These are phyloP conservation scores for Oryzias melastigma DNA, from an alignment of 2,113 vertebrate genomes.

Conservation along the genomic window DNA sequence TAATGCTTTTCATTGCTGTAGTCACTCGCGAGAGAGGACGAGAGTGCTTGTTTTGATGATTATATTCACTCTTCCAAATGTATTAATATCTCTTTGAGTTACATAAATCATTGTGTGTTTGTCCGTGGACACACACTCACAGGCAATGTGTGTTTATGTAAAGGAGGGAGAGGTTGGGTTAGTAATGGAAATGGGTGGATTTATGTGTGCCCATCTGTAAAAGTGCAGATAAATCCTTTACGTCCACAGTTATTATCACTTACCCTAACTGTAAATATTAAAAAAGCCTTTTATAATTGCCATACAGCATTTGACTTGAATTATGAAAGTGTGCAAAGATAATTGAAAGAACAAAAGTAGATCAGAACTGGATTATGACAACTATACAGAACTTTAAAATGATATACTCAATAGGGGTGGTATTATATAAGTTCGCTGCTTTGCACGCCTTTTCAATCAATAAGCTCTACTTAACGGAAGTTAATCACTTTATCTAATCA, in stretches of 20 bases:
- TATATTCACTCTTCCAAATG: constrained; percentile 57
- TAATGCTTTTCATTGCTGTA: constrained; percentile 61
- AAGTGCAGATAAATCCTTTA: not conserved
- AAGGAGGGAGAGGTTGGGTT: not conserved
- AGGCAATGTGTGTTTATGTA: not conserved
- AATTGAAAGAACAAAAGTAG: not conserved
- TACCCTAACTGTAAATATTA: not conserved
- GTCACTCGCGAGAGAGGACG: constrained; percentile 32
- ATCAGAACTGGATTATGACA: too few relatives aligned
- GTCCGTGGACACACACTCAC: not conserved
- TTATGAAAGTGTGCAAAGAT: not conserved
- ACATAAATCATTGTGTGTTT: constrained; percentile 23
- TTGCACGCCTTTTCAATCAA: too few relatives aligned
- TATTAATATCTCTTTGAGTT: constrained; percentile 52
- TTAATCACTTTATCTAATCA: too few relatives aligned
- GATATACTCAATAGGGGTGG: too few relatives aligned
- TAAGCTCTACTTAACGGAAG: too few relatives aligned
- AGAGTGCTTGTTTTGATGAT: constrained; percentile 55
- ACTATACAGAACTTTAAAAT: too few relatives aligned
- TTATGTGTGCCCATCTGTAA: not conserved
- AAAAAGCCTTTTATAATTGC: not conserved
- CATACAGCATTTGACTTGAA: not conserved
- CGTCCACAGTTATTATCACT: constrained; percentile 1
- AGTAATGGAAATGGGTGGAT: not conserved
- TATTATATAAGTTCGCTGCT: too few relatives aligned